These are phyloP conservation scores for Nomada ferruginata DNA, from an alignment of 2,888 invertebrate species.

Conservation along the genomic window DNA sequence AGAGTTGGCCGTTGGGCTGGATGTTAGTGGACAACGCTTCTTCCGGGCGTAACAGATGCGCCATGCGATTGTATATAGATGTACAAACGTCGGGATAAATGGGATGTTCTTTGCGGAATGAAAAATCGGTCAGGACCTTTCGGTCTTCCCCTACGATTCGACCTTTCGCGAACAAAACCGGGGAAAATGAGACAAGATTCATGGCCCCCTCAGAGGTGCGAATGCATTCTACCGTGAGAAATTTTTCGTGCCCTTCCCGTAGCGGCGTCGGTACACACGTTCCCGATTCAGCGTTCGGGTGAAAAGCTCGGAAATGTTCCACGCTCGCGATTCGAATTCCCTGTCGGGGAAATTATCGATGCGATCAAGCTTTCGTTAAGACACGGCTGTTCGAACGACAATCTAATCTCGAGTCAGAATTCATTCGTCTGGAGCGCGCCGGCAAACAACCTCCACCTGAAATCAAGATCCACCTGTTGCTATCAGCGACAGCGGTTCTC, in stretches of 20 bases:
- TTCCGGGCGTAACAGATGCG: conserved; percentile 64
- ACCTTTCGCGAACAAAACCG: conserved; percentile 51
- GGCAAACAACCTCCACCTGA: conserved; percentile 51
- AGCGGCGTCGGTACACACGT: not conserved
- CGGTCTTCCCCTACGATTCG: conserved; percentile 24
- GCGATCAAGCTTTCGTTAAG: conserved; percentile 33
- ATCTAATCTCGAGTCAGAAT: conserved; percentile 66
- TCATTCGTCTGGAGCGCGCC: conserved; percentile 43
- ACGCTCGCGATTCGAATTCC: not conserved
- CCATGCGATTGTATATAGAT: conserved; percentile 16
- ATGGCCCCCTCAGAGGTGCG: not conserved
- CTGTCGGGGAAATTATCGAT: conserved; percentile 11
- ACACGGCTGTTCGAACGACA: conserved; percentile 52
- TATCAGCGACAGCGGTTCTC: conserved; percentile 56
- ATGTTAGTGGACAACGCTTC: conserved; percentile 8
- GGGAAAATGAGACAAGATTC: conserved; percentile 23
- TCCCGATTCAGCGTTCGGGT: not conserved
- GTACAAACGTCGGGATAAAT: conserved; percentile 60
- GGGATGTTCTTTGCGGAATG: conserved; percentile 49
- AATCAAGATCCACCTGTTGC: conserved; percentile 66
- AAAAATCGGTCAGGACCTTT: conserved; percentile 64
- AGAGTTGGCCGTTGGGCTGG: not conserved
- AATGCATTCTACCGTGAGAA: conserved; percentile 54
- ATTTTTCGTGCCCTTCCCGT: not conserved
- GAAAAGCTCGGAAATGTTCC: not conserved